A percentile compares a stretch with the other conserved stretches of the same genome.
Evolutionary conservation across 2,113 vertebrate genomes (phyloP).

Genomic region (Misgurnus mizolepis): DNA sequence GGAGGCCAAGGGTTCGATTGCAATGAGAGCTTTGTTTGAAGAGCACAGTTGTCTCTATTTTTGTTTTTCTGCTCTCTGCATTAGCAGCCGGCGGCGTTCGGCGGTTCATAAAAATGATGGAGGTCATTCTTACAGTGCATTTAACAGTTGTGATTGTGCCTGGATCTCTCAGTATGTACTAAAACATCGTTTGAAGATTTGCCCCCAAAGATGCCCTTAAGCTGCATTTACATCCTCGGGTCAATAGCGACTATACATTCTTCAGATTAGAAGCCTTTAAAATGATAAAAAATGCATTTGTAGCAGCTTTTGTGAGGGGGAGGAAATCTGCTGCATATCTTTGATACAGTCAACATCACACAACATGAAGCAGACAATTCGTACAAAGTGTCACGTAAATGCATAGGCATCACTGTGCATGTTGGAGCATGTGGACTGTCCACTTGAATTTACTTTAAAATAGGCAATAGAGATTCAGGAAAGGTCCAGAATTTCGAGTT

Average conservation of each 20-base stretch:
- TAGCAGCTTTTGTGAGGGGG: not conserved
- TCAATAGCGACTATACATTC: slow-evolving; percentile 7
- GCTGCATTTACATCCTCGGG: slow-evolving; percentile 11
- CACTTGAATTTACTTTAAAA: not conserved
- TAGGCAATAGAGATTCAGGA: too few species aligned
- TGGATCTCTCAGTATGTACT: not conserved
- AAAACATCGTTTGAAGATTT: slow-evolving; percentile 27
- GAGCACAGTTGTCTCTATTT: not conserved
- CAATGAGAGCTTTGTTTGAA: slow-evolving; percentile 11
- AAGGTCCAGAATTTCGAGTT: too few species aligned
- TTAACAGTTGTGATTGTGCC: not conserved
- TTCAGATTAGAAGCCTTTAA: not conserved
- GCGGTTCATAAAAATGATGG: not conserved
- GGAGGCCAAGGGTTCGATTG: slow-evolving; percentile 9
- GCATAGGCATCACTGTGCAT: not conserved
- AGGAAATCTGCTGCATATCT: not conserved
- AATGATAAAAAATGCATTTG: slow-evolving; percentile 20
- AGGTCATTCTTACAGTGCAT: not conserved
- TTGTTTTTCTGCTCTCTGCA: not conserved
- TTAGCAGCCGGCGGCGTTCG: not conserved
- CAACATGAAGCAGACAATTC: not conserved
- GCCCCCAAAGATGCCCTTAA: slow-evolving; percentile 1
- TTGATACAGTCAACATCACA: slow-evolving; percentile 3
- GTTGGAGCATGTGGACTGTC: not conserved
- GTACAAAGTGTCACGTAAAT: not conserved